Evolutionary conservation across 2,888 invertebrate genomes (phyloP), one percentile per base, ranked within the genome.

Genomic region (Brachyptera putata): DNA sequence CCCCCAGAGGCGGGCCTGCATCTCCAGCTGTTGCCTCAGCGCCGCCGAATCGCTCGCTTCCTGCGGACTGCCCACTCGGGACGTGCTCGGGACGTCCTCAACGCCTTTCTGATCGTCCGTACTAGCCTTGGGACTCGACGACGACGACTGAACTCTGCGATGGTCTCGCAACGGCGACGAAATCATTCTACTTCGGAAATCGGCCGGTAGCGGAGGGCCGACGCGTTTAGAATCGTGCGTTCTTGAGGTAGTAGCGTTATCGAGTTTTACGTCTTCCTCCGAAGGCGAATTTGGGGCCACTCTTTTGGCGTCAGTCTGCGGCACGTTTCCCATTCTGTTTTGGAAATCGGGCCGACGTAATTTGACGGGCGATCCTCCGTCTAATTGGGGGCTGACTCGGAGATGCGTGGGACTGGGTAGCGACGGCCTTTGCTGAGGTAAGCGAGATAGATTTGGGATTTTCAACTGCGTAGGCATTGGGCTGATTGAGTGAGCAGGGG

Each of bases 21-120:
- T 48, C 30, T 62, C 60, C n/a, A 62, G 56, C 34, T 57, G 62
- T 41, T 62, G 62, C 9, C 60, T 49, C 21, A 60, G 22, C 7
- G 61, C 58, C 3, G 55, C 21, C 11, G 55, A 22, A 2, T 46
- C 46, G 24, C n/a, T n/a, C 11, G 11, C 5, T 11, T 5, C 30
- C 7, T 30, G 24, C 39, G 14, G 41, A 16, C n/a, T 16, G 39
- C 5, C 39, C 39, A 11, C 39, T 39, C 39, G n/a, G 7, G 30
- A 30, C 11, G 30, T 30, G 30, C 30, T 30, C 11, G 30, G 30
- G 11, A 11, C 11, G 7, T 30, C 30, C 5, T 30, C 30, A 5
- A 11, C 5, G 7, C 30, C 11, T 11, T 30, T 30, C n/a, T n/a
- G n/a, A n/a, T n/a, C n/a, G n/a, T n/a, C n/a, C n/a, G n/a, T n/a